Percentiles rank a stretch among this genome's conserved stretches.
Evolutionary conservation across 1,140 invertebrate genomes (phyloP).

Genomic region (Micrasema longulum): DNA sequence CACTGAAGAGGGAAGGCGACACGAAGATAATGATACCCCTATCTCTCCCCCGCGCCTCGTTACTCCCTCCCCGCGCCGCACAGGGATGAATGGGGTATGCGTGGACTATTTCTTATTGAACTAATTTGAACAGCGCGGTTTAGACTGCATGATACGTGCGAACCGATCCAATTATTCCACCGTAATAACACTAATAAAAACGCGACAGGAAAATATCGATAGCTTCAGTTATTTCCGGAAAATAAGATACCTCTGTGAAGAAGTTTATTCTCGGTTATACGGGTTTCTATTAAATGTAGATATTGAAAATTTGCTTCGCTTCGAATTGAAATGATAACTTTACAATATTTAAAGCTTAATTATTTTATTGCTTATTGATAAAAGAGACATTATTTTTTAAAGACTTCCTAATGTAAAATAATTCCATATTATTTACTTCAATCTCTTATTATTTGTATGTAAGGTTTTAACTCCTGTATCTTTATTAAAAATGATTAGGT

Average conservation of each 20-base stretch:
- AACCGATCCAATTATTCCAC: constrained; percentile 34
- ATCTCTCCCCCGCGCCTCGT: neutral
- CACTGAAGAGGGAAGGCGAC: constrained; percentile 14
- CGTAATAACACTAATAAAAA: constrained; percentile 40
- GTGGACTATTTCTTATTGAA: constrained; percentile 55
- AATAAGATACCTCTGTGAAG: neutral
- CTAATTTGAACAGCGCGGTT: constrained; percentile 51
- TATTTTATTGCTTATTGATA: no score
- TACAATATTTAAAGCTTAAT: no score
- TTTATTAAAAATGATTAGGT: no score
- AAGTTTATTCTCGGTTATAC: constrained; percentile 3
- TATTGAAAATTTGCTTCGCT: no score
- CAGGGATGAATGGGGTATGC: constrained; percentile 21
- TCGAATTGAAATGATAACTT: no score
- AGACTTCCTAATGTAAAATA: no score
- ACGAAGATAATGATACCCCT: constrained; percentile 35
- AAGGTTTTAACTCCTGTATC: no score
- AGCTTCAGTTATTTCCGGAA: constrained; percentile 10
- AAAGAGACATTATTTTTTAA: no score
- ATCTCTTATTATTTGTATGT: no score
- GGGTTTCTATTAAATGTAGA: no score
- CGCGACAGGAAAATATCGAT: constrained; percentile 18
- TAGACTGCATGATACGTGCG: constrained; percentile 34
- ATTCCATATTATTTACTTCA: no score
- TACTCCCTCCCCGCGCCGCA: neutral